Percentiles rank a stretch among this genome's conserved stretches.
These are phyloP conservation scores for Aphelocoma californica DNA, from an alignment of 2,797 vertebrate species.

Conservation along the genomic window DNA sequence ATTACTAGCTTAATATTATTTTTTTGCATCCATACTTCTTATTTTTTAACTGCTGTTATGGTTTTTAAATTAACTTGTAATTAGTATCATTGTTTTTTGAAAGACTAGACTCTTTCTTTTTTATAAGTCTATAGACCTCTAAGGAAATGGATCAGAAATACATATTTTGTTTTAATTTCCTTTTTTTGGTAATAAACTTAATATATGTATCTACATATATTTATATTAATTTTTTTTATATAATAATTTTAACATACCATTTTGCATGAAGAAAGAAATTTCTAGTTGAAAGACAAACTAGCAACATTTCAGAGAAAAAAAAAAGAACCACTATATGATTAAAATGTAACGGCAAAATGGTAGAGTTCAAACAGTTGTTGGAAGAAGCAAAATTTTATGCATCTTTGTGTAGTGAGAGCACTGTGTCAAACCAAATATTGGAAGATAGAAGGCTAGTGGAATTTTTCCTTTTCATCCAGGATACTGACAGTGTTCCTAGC, in stretches of 20 bases:
- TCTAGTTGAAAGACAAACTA: neutral
- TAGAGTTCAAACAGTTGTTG: neutral
- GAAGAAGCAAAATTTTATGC: neutral
- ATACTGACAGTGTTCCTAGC: slow-evolving; percentile 41
- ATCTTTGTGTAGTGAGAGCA: neutral
- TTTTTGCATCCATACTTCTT: neutral
- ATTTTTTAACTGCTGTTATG: neutral
- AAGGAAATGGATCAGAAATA: neutral
- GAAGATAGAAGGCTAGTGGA: neutral
- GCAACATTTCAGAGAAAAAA: neutral
- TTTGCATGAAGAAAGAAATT: neutral
- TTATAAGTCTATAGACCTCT: neutral
- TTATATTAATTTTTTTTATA: neutral
- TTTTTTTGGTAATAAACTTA: neutral
- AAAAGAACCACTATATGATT: neutral
- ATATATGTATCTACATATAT: neutral
- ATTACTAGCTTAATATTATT: neutral
- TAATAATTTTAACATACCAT: neutral
- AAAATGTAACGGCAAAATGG: neutral
- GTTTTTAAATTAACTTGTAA: neutral
- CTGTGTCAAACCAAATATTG: slow-evolving; percentile 33
- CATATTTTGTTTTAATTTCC: neutral
- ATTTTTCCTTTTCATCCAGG: slow-evolving; percentile 31
- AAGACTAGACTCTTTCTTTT: neutral
- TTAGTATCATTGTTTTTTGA: neutral